Conservation (phyloP, 1,140 invertebrate genomes). For the Bradynema listronoti region DNA sequence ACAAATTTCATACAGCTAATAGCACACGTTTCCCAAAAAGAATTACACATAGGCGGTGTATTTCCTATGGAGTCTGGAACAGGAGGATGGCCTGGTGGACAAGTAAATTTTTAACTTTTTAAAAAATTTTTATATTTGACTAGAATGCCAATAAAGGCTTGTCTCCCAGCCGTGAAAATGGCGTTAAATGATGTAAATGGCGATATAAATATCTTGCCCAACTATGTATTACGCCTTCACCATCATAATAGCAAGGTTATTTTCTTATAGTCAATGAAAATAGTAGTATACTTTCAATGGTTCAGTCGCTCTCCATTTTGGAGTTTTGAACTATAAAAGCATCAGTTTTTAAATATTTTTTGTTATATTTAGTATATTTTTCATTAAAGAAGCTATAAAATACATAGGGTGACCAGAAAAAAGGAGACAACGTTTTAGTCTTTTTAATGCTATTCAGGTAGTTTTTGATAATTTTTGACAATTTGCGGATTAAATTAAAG, state of each 20-base stretch:
- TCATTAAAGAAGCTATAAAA: background rate
- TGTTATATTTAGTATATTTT: background rate
- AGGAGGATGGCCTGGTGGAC: no score
- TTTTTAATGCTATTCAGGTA: no score
- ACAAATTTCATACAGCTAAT: no score
- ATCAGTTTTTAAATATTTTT: background rate
- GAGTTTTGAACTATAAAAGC: background rate
- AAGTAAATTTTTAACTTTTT: no score
- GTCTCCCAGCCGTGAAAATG: slow-evolving; percentile 77
- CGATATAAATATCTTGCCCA: slow-evolving; percentile 76
- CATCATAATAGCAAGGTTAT: slow-evolving; percentile 94
- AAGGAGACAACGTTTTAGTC: background rate
- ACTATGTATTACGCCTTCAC: slow-evolving; percentile 80
- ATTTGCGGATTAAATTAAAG: no score
- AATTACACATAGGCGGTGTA: no score
- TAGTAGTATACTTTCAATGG: background rate
- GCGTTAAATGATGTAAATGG: slow-evolving; percentile 92
- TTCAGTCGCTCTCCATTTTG: no score
- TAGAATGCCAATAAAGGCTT: no score
- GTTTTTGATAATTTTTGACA: no score
- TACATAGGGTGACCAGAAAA: background rate
- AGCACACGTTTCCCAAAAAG: no score
- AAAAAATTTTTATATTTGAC: no score
- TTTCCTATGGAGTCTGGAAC: no score
- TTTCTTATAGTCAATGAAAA: background rate